Evolutionary conservation across 2,113 vertebrate genomes (phyloP).

Genomic region (Anoplopoma fimbria): DNA sequence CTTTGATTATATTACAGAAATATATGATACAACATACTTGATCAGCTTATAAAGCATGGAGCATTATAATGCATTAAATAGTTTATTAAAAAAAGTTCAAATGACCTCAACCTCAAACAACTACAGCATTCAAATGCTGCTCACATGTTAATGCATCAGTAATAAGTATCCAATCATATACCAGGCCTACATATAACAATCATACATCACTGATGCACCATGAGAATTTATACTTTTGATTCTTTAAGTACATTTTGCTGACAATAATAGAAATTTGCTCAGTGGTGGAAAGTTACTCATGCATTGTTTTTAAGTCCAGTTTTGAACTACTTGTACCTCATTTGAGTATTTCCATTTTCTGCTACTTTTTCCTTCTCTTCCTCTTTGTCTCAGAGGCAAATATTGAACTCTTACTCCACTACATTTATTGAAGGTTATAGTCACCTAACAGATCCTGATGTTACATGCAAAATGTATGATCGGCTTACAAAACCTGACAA

Average conservation of each 20-base stretch:
- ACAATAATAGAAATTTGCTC: neutral
- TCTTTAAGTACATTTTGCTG: neutral
- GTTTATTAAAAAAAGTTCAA: neutral
- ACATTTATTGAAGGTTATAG: neutral
- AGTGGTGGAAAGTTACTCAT: neutral
- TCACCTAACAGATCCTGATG: neutral
- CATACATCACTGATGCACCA: neutral
- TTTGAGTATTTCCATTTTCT: neutral
- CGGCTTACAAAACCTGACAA: neutral
- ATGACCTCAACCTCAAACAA: neutral
- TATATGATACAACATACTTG: neutral
- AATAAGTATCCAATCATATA: neutral
- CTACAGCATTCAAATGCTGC: neutral
- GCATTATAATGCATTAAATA: neutral
- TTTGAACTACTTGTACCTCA: neutral
- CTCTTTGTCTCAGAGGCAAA: neutral
- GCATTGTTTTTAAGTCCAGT: neutral
- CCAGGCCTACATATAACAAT: neutral
- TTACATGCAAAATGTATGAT: neutral
- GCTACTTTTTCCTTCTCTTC: neutral
- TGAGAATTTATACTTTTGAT: neutral
- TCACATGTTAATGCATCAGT: neutral
- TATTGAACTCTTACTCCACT: neutral
- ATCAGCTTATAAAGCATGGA: neutral
- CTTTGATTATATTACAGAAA: neutral